Base-by-base conservation (phyloP, 1,140 invertebrate species). In the Drosophila sp. region DNA sequence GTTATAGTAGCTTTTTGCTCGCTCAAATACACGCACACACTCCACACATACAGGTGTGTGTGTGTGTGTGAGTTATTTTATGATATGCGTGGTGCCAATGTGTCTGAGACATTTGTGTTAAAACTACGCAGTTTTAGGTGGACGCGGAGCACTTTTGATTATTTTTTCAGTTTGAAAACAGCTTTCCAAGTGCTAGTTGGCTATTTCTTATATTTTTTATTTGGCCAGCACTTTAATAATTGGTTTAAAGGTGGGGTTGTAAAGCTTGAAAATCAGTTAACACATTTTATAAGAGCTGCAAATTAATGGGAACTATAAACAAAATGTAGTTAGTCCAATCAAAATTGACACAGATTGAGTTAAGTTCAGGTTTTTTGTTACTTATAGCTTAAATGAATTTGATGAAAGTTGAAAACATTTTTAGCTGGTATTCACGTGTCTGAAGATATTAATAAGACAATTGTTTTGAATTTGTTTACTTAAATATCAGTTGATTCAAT, bases 101-200 rank as follows among this genome's bases (percentile, higher is more conserved):
- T 73, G 80, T 84, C 80, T 84, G 73, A 81, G 32, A 6, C 9
- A 73, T 58, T 58, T 32, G 46, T 18, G 50, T 38, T 65, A 40
- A 67, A 82, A 76, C 50, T 73, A 80, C 76, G 72, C 80, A 84
- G 75, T 72, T 72, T 56, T 34, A 48, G 71, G 29, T 51, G 13
- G 36, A 16, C 27, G 41, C 32, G 25, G 29, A 25, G n/a, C 53
- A 43, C 13, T 32, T 21, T n/a, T n/a, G n/a, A n/a, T n/a, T n/a
- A n/a, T 16, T 34, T 61, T 53, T 78, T 67, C 13, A 1, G 13
- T 27, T 41, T 43, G 58, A 48, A 51, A 72, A 62, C 61, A 62
- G 57, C 32, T 75, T 25, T 45, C 27, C 5, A 14, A 14, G 4
- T 11, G 48, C n/a, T 41, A n/a, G 7, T 50, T 58, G 43, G 34